Conservation (phyloP, 1,140 invertebrate genomes). For the Lordiphosa collinella region DNA sequence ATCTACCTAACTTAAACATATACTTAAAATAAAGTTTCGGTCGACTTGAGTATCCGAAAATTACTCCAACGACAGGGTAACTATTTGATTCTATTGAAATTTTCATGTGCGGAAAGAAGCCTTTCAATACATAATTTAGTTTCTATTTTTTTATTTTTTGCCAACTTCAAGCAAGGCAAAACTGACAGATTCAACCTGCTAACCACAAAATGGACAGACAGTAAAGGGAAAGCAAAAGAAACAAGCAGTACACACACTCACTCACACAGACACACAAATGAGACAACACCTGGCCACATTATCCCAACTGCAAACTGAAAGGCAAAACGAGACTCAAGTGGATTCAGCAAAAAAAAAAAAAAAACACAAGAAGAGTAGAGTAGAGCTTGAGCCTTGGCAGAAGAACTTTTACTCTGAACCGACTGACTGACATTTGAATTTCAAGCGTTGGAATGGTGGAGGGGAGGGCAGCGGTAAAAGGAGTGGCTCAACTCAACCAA, state of each 20-base stretch:
- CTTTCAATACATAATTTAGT: conserved; percentile 50
- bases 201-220: conserved; percentile 27
- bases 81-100: conserved; percentile 23
- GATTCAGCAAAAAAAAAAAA: conserved; percentile 11
- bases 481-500: conserved; percentile 42
- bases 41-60: neutral
- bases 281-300: conserved; percentile 61
- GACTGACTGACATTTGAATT: conserved; percentile 67
- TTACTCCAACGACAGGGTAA: too few relatives aligned
- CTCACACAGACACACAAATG: conserved; percentile 34
- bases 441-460: conserved; percentile 33
- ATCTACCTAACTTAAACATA: too few relatives aligned
- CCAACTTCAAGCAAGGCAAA: conserved; percentile 33
- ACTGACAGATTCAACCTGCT: conserved; percentile 15
- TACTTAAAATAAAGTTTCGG: too few relatives aligned
- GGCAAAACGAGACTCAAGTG: conserved; percentile 32
- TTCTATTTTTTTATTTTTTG: conserved; percentile 6
- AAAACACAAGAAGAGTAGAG: neutral
- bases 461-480: neutral
- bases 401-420: conserved; percentile 52
- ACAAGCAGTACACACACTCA: conserved; percentile 19
- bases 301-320: conserved; percentile 13
- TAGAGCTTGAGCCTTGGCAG: conserved; percentile 16
- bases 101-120: conserved; percentile 37
- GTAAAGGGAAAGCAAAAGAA: conserved; percentile 18